Conservation (phyloP, 2,797 vertebrate genomes). For the Moxostoma hubbsi region DNA sequence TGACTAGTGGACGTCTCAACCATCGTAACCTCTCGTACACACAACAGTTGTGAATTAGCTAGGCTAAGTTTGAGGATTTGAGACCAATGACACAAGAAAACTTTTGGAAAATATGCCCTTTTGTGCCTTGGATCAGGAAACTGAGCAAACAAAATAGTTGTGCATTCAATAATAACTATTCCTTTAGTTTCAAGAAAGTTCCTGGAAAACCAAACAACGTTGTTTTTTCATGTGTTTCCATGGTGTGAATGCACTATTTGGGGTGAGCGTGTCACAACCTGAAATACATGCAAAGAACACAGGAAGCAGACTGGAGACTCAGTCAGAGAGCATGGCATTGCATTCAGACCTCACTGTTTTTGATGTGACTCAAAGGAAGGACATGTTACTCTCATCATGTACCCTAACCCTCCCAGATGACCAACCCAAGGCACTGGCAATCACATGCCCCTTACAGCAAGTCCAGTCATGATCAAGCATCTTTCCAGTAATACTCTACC, state of each 20-base stretch:
- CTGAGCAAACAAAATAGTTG: not conserved
- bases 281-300: conserved; percentile 22
- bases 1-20: too few relatives aligned
- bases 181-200: not conserved
- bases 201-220: conserved; percentile 15
- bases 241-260: not conserved
- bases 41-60: not conserved
- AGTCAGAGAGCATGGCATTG: not conserved
- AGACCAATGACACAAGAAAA: not conserved
- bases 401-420: conserved; percentile 7
- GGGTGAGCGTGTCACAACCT: conserved; percentile 38
- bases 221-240: not conserved
- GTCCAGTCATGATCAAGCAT: conserved; percentile 39
- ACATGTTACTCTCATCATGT: not conserved
- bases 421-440: conserved; percentile 17
- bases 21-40: too few relatives aligned
- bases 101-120: not conserved
- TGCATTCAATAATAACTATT: conserved; percentile 14
- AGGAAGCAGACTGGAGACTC: conserved; percentile 15
- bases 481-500: conserved; percentile 30
- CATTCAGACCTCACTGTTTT: conserved; percentile 15
- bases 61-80: not conserved
- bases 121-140: not conserved
- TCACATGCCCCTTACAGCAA: conserved; percentile 34
- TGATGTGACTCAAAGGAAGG: conserved; percentile 40